Base-by-base conservation (phyloP, 2,888 invertebrate genomes). In the Desoria tigrina region DNA sequence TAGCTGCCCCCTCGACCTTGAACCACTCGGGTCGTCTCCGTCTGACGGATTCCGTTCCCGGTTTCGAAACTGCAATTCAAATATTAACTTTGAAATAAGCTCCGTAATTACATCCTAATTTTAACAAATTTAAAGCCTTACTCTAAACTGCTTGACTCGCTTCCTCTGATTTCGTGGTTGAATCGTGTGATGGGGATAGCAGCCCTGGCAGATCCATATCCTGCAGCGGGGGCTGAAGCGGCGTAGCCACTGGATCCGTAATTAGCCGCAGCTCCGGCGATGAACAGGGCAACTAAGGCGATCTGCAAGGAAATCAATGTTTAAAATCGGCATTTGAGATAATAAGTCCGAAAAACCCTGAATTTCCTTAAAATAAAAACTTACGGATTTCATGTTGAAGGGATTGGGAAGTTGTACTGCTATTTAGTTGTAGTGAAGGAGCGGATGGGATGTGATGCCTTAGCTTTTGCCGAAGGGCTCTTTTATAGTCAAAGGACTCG, bases 11-110 rank as follows among this genome's bases (percentile, higher is more conserved):
- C 53, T n/a, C 42, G 53, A 3, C 67, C 63, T 21, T 49, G 65
- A 27, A 56, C 57, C 14, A 65, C 63, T 42, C 65, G 51, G 26
- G 67, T 66, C 11, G 59, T 61, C 27, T 63, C 54, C 2, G 62
- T 27, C n/a, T 26, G 37, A 9, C 56, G 58, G 58, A 69, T 71
- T 42, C 71, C 73, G 32, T 71, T 63, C 16, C 65, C 68, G 27
- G 67, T 64, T 50, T 60, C 57, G 55, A 53, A 70, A 7, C 65
- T 65, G 16, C 14, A 24, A 11, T n/a, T n/a, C n/a, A n/a, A n/a
- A n/a, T n/a, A n/a, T n/a, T n/a, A n/a, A n/a, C n/a, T n/a, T n/a
- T n/a, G n/a, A n/a, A n/a, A n/a, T n/a, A n/a, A n/a, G n/a, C n/a
- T n/a, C n/a, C n/a, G n/a, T n/a, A n/a, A n/a, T n/a, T n/a, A n/a